Evolutionary conservation across 92 coral and sea anemone genomes (phyloP).

Genomic region (Siderastrea siderea): DNA sequence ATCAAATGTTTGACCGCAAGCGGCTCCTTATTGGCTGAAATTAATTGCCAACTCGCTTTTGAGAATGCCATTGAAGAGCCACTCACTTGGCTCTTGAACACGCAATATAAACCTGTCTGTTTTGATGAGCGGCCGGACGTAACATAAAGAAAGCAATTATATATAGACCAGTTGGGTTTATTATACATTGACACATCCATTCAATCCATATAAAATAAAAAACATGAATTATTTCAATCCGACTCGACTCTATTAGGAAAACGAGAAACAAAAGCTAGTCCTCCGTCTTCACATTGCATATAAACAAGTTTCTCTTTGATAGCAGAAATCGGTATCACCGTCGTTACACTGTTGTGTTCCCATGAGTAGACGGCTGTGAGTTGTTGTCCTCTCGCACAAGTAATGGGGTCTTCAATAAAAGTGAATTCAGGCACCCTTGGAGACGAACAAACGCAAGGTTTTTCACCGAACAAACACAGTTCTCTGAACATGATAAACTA

Average conservation of each 20-base stretch:
- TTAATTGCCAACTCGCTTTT: too few species aligned
- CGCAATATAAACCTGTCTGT: too few species aligned
- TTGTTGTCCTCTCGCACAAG: slow-evolving; percentile 15
- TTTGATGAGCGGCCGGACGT: too few species aligned
- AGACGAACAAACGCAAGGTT: slow-evolving; percentile 39
- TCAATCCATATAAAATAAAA: too few species aligned
- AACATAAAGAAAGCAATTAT: too few species aligned
- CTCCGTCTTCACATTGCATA: not conserved
- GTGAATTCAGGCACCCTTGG: slow-evolving; percentile 27
- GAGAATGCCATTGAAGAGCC: too few species aligned
- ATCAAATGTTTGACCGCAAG: not conserved
- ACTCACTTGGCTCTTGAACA: too few species aligned
- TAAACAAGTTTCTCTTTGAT: slow-evolving; percentile 1
- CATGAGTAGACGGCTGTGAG: too few species aligned
- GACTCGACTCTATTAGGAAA: slow-evolving; percentile 18
- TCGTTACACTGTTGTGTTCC: too few species aligned
- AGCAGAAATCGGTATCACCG: slow-evolving; percentile 31
- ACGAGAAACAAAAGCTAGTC: slow-evolving; percentile 7
- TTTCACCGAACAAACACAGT: slow-evolving; percentile 29
- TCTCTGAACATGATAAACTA: not conserved
- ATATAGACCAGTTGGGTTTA: too few species aligned
- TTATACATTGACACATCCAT: too few species aligned
- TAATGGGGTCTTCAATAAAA: slow-evolving; percentile 21
- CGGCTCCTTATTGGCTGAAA: not conserved
- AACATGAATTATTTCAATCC: not conserved